Base-by-base conservation (phyloP, 2,113 vertebrate species). In the Scytalopus superciliaris region DNA sequence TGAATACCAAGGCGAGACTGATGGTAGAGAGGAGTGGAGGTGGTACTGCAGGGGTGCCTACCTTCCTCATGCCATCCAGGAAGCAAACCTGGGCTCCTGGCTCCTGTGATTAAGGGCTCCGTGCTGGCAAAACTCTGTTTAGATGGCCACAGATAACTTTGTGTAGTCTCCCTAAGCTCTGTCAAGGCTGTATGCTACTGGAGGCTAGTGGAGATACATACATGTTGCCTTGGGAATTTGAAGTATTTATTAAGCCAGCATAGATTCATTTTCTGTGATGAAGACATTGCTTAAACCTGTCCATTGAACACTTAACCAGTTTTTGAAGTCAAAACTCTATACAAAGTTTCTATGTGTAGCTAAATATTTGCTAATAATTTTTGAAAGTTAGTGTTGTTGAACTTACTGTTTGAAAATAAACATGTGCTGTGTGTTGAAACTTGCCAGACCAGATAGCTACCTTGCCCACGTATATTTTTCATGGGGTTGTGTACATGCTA, bases 401-500 rank as follows among this genome's bases (percentile, higher is more conserved):
- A 35, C 10, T 67, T 81, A 19, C 8, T 63, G 22, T 83, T 85
- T 56, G 85, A 81, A 95, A 94, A 52, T 40, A 73, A 84, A 56
- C 24, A 10, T 14, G 13, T 47, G 39, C 50, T 84, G 55, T 70
- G 70, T 39, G 6, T 31, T 90, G 82, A 40, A 93, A 83, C 55
- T 85, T 85, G 70, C 50, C 78, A 80, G 84, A 83, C 67, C 47
- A 81, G 86, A 55, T n/a, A 77, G 55, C 14, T 89, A 0, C 59
- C 53, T 85, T 0, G 0, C 47, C 72, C 57, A 33, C 7, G 9
- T 1, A 14, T 87, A 1, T 55, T 67, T 72, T 64, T 28, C 1
- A 1, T 56, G 74, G 50, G 25, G 4, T 52, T 66, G 56, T 73
- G 53, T 75, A 40, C 15, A 3, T 9, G 44, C 18, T 63, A 8